Base-by-base conservation (phyloP, 2,888 invertebrate species). In the Lasioglossum lativentre region DNA sequence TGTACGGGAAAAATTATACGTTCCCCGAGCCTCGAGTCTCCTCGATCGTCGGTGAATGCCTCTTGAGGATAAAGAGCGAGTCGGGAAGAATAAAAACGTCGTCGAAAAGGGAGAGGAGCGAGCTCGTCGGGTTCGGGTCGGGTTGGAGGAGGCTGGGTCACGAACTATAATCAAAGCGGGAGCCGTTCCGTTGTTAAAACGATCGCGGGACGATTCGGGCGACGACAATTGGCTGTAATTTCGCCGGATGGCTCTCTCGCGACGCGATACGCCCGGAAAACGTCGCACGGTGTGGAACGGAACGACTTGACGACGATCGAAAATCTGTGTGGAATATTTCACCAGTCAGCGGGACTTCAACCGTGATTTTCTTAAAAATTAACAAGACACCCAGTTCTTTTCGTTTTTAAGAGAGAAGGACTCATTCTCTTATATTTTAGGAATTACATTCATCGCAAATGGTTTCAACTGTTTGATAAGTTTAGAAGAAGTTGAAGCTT, bases 201-300 rank as follows among this genome's bases (percentile, higher is more conserved):
- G 75, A 68, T 52, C 75, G 23, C n/a, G 52, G n/a, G 30, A 70
- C 30, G 19, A 56, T 56, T 56, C n/a, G 19, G 42, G 23, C 63
- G 12, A 16, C 72, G 47, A 71, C 59, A 6, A 63, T 40, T 47
- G 42, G 47, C 19, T 76, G n/a, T 42, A 52, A 78, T 66, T 78
- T 40, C 70, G 27, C 4, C 23, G 40, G 42, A 78, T 40, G 16
- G 16, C 27, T 10, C 30, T 42, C 40, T 19, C 77, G 47, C 77
- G 70, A 27, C 79, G 30, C n/a, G 30, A 19, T 1, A 30, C 30
- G 14, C 16, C 63, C 16, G 14, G 30, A 5, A 30, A 63, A 63
- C 63, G 63, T 63, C 16, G 63, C n/a, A n/a, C 52, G 4, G 52
- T 3, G 3, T 3, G 3, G 23, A 23, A 52, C 52, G 23, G 2